Evolutionary conservation across 2,113 vertebrate species (phyloP).

Genomic region (Archilochus colubris): DNA sequence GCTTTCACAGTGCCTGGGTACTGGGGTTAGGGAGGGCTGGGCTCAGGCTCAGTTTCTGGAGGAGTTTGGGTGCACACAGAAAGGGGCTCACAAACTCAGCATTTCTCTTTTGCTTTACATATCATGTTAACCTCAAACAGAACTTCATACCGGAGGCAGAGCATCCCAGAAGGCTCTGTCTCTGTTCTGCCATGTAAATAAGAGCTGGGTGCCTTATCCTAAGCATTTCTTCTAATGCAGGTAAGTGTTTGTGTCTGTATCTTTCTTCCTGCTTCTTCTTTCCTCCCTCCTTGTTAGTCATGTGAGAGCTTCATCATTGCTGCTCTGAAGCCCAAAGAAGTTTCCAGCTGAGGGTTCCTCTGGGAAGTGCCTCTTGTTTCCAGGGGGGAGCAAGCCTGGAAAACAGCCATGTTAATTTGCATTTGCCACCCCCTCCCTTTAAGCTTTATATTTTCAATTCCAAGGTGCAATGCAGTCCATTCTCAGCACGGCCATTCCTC

Average conservation of each 20-base stretch:
- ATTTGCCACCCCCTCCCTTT: background rate
- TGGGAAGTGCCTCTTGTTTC: background rate
- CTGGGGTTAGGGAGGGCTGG: background rate
- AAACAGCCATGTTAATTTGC: background rate
- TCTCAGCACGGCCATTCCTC: slow-evolving; percentile 24
- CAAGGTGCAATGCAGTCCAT: background rate
- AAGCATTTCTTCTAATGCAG: background rate
- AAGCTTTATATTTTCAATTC: slow-evolving; percentile 61
- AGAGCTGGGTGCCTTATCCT: rapidly evolving
- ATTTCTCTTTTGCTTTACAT: background rate
- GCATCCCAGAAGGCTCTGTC: background rate
- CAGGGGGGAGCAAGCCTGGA: background rate
- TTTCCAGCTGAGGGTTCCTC: background rate
- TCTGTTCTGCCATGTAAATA: background rate
- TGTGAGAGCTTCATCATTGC: background rate
- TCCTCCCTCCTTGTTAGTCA: background rate
- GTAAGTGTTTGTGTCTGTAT: background rate
- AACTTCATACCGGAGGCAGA: background rate
- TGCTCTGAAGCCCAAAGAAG: background rate
- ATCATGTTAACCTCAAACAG: background rate
- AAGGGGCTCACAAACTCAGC: background rate
- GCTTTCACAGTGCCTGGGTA: rapidly evolving
- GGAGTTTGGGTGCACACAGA: too few species aligned
- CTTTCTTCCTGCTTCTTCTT: background rate
- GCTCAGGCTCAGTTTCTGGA: too few species aligned